Evolutionary conservation across 2,113 vertebrate genomes (phyloP).

Genomic region (Dendrocopos noguchii): DNA sequence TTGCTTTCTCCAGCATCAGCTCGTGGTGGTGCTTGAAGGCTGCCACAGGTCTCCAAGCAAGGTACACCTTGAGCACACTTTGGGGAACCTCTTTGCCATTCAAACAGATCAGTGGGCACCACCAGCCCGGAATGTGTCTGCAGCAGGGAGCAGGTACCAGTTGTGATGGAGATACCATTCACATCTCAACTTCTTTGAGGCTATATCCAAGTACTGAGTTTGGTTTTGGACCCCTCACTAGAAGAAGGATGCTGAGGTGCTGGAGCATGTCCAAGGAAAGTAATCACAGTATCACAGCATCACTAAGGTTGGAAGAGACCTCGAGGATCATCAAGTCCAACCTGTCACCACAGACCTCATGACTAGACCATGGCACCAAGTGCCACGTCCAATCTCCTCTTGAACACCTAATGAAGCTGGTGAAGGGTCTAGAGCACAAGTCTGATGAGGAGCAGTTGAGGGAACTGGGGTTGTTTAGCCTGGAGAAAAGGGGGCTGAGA

Average conservation of each 20-base stretch:
- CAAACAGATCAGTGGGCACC: neutral
- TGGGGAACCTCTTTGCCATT: neutral
- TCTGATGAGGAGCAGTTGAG: neutral
- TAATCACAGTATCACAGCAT: no score
- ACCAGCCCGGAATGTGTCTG: fast-evolving
- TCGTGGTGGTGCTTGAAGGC: fast-evolving
- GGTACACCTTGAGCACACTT: neutral
- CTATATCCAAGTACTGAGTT: neutral
- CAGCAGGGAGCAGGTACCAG: neutral
- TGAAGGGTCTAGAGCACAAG: neutral
- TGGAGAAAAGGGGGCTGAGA: neutral
- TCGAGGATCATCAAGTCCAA: no score
- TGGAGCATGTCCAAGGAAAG: neutral
- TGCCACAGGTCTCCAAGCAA: fast-evolving
- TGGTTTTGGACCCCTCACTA: neutral
- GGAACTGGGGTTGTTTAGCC: neutral
- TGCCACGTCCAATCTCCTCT: no score
- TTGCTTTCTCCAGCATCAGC: neutral
- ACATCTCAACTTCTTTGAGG: fast-evolving
- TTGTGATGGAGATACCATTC: fast-evolving
- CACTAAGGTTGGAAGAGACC: no score
- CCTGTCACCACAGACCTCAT: no score
- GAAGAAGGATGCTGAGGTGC: neutral
- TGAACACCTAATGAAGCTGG: no score
- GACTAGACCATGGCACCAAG: no score